These are phyloP conservation scores for Epinephelus malabaricus DNA, from an alignment of 2,797 vertebrate genomes.

Conservation along the genomic window DNA sequence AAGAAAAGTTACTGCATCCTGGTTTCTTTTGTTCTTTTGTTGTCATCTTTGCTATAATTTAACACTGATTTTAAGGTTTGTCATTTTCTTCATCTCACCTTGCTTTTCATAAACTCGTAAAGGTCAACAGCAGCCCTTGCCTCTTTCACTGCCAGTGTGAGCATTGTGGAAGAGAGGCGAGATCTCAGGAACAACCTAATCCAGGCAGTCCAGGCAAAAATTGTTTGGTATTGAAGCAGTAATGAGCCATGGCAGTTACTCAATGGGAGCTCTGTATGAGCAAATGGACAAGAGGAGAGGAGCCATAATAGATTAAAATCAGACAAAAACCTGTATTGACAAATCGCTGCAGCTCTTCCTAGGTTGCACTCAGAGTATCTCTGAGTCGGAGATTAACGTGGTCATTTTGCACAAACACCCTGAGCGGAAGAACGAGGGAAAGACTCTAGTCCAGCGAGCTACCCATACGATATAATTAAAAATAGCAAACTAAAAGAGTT, in stretches of 20 bases:
- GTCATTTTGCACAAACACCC: too few species aligned
- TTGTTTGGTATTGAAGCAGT: slow-evolving; percentile 57
- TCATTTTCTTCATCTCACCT: slow-evolving; percentile 11
- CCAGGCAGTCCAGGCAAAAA: slow-evolving; percentile 41
- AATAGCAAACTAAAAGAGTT: too few species aligned
- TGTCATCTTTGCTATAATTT: not conserved
- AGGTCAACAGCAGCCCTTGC: slow-evolving; percentile 28
- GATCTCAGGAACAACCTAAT: slow-evolving; percentile 49
- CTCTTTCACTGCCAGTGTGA: slow-evolving; percentile 18
- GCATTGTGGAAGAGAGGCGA: slow-evolving; percentile 37
- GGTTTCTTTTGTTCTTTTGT: not conserved
- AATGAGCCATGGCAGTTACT: slow-evolving; percentile 77
- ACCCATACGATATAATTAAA: too few species aligned
- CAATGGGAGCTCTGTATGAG: slow-evolving; percentile 78
- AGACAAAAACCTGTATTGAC: slow-evolving; percentile 73
- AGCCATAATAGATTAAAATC: slow-evolving; percentile 78
- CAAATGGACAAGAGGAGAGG: slow-evolving; percentile 77
- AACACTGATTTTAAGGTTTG: slow-evolving; percentile 10
- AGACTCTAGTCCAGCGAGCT: too few species aligned
- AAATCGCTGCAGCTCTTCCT: slow-evolving; percentile 56
- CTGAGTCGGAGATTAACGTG: too few species aligned
- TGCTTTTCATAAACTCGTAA: slow-evolving; percentile 25
- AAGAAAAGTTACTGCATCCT: too few species aligned
- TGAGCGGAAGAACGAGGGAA: too few species aligned
- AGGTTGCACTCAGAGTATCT: slow-evolving; percentile 28